phyloP scores from a whole-genome alignment of 2,113 vertebrate genomes.

The Ovis aries region DNA sequence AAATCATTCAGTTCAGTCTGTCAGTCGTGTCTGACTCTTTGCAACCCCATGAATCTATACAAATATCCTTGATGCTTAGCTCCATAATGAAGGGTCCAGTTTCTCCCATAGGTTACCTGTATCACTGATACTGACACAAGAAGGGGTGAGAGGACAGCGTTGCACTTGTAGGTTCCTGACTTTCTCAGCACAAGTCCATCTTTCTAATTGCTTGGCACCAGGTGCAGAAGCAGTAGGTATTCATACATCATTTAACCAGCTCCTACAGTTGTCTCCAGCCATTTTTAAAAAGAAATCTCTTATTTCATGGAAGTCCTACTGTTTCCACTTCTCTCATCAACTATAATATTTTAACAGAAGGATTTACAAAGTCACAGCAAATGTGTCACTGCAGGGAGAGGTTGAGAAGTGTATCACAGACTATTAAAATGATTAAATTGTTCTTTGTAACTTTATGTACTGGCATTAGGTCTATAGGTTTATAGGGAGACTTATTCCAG shows the following conservation, averaged over 20 bases:
- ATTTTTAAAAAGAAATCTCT: not conserved
- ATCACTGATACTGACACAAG: not conserved
- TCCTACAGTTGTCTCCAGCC: not conserved
- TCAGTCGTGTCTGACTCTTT: too few relatives aligned
- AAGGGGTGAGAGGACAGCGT: not conserved
- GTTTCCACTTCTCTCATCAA: not conserved
- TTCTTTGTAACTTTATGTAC: not conserved
- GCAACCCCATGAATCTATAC: too few relatives aligned
- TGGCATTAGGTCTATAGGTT: not conserved
- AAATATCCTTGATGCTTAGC: not conserved
- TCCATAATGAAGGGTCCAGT: not conserved
- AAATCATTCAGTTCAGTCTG: not conserved
- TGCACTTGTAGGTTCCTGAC: not conserved
- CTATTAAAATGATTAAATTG: not conserved
- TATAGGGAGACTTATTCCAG: not conserved
- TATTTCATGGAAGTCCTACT: not conserved
- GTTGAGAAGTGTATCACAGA: not conserved
- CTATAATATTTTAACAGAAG: not conserved
- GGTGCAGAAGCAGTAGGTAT: not conserved
- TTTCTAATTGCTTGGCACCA: not conserved
- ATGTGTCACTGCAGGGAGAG: not conserved
- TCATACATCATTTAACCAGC: not conserved
- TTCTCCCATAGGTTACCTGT: not conserved
- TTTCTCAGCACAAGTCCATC: not conserved
- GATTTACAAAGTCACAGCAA: not conserved